A percentile compares a stretch with the other conserved stretches of the same genome.
Conservation (phyloP, 2,888 invertebrate genomes). For the Noctua janthina region DNA sequence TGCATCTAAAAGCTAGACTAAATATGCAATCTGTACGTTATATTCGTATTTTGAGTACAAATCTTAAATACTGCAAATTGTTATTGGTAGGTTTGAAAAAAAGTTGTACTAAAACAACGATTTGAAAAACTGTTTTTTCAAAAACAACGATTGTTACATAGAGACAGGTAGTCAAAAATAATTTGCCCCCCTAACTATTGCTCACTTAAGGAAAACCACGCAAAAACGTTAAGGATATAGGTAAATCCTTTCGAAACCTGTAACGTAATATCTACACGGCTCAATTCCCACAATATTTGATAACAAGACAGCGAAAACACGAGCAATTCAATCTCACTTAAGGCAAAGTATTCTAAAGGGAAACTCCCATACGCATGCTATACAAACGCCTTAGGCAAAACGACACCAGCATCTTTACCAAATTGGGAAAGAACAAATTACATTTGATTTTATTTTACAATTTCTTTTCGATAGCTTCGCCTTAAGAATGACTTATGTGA, state of each 20-base stretch:
- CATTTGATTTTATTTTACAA: constrained; percentile 89
- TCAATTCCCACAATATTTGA: constrained; percentile 64
- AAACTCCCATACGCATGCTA: constrained; percentile 51
- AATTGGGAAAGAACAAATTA: constrained; percentile 86
- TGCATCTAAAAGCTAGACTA: neutral
- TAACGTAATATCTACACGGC: constrained; percentile 49
- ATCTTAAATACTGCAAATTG: neutral
- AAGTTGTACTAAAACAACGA: no score
- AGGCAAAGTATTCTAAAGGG: constrained; percentile 70
- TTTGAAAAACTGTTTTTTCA: no score
- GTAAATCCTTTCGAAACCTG: constrained; percentile 28
- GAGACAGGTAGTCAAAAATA: neutral
- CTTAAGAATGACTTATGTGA: constrained; percentile 63
- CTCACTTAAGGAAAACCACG: constrained; percentile 36
- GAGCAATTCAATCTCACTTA: constrained; percentile 82
- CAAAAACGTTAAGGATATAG: neutral
- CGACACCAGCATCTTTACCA: constrained; percentile 65
- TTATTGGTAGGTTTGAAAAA: neutral
- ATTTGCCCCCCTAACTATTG: neutral
- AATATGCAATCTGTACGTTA: neutral
- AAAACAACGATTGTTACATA: no score
- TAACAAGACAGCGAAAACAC: constrained; percentile 67
- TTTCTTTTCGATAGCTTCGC: constrained; percentile 81
- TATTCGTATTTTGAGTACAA: neutral
- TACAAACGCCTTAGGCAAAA: constrained; percentile 58